phyloP scores from a whole-genome alignment of 2,797 vertebrate genomes.

The Sitta carolinensis region DNA sequence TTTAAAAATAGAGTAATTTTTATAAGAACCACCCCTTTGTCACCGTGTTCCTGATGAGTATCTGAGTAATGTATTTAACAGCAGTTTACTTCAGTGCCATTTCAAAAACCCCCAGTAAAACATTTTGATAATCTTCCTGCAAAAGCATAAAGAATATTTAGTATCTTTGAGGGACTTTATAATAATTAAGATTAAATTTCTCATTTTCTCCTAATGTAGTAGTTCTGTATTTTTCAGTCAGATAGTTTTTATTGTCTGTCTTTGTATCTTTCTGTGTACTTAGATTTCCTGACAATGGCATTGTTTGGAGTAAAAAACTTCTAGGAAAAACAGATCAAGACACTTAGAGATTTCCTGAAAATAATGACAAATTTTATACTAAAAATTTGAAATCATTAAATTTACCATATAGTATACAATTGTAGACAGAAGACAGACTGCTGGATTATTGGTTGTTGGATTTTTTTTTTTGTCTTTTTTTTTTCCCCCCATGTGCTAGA shows the following conservation, averaged over 20 bases:
- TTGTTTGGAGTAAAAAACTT: background rate
- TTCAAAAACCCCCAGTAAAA: background rate
- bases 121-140: background rate
- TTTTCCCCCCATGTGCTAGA: fast-evolving
- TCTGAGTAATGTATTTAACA: background rate
- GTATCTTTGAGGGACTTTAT: background rate
- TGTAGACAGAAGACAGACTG: background rate
- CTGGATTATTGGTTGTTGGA: background rate
- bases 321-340: background rate
- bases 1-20: background rate
- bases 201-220: background rate
- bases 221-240: background rate
- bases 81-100: background rate
- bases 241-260: background rate
- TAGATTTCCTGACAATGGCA: background rate
- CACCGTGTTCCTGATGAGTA: background rate
- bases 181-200: background rate
- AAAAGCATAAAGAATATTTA: background rate
- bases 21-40: background rate
- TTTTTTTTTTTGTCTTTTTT: background rate
- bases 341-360: background rate
- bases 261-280: background rate
- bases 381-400: background rate
- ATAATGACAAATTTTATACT: background rate
- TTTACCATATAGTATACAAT: background rate